These are phyloP conservation scores for Agrypnia vestita DNA, from an alignment of 1,140 invertebrate genomes.

Conservation along the genomic window DNA sequence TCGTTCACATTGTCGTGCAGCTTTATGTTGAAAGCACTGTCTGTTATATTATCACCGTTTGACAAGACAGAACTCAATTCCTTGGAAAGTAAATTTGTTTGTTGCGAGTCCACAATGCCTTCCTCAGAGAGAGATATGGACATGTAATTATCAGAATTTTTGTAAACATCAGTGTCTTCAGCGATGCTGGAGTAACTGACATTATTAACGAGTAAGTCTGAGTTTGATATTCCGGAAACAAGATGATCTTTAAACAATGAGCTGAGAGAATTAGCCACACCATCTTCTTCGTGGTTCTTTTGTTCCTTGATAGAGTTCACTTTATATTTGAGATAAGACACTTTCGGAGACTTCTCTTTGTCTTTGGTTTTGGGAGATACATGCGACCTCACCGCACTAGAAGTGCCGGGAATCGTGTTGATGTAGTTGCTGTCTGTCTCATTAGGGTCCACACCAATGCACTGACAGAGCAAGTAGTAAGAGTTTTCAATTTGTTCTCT, in stretches of 20 bases:
- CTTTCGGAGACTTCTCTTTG: slow-evolving; percentile 29
- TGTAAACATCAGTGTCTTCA: slow-evolving; percentile 39
- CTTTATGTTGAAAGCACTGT: slow-evolving; percentile 14
- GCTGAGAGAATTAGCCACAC: slow-evolving; percentile 16
- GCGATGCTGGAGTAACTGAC: slow-evolving; percentile 16
- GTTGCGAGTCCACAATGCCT: slow-evolving; percentile 10
- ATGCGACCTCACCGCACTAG: background rate
- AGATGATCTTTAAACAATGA: slow-evolving; percentile 45
- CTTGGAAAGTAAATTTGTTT: slow-evolving; percentile 31
- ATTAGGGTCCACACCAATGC: slow-evolving; percentile 44
- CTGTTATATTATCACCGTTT: slow-evolving; percentile 15
- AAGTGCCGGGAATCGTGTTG: slow-evolving; percentile 10
- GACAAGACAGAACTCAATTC: slow-evolving; percentile 35
- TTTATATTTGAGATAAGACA: background rate
- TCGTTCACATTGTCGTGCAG: slow-evolving; percentile 4
- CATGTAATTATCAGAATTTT: slow-evolving; percentile 34
- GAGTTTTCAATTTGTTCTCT: slow-evolving; percentile 49
- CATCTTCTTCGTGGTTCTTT: background rate
- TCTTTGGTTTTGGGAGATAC: background rate
- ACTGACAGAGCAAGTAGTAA: slow-evolving; percentile 41
- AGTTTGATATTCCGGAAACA: slow-evolving; percentile 35
- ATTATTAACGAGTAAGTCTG: slow-evolving; percentile 41
- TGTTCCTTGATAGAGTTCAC: background rate
- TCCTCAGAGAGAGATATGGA: slow-evolving; percentile 22
- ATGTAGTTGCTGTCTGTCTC: slow-evolving; percentile 32